A percentile compares a stretch with the other conserved stretches of the same genome.
Conservation (phyloP, 2,113 vertebrate species). For the Genyomyrus donnyi region DNA sequence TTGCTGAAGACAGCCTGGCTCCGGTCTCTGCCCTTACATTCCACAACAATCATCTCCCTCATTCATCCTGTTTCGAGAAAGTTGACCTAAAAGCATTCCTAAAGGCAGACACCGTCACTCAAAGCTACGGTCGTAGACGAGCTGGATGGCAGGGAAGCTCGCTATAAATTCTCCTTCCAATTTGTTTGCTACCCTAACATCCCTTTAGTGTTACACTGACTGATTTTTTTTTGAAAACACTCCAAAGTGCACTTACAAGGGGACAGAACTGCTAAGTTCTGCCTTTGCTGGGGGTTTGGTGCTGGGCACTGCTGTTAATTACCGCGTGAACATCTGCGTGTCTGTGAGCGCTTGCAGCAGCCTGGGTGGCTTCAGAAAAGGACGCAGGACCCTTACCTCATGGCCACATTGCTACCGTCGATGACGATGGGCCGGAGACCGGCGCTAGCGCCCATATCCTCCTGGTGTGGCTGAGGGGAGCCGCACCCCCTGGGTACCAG, state of each 20-base stretch:
- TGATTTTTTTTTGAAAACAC: not conserved
- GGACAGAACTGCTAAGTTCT: not conserved
- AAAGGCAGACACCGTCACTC: not conserved
- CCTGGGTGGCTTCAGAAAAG: not conserved
- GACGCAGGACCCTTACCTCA: conserved; percentile 67
- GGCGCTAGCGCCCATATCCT: conserved; percentile 18
- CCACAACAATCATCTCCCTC: not conserved
- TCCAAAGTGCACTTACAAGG: not conserved
- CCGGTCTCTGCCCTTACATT: not conserved
- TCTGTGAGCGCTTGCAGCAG: not conserved
- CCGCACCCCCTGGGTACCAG: conserved; percentile 65
- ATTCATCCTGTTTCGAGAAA: not conserved
- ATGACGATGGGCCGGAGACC: conserved; percentile 75
- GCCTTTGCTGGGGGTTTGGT: not conserved
- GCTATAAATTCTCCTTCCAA: not conserved
- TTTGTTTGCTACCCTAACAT: not conserved
- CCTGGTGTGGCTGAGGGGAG: not conserved
- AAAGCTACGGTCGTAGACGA: not conserved
- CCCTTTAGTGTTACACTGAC: not conserved
- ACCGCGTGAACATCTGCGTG: not conserved
- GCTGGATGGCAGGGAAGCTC: not conserved
- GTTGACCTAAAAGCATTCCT: not conserved
- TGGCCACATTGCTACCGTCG: conserved; percentile 86
- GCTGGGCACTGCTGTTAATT: not conserved
- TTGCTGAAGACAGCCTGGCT: not conserved